Base-by-base conservation (phyloP, 2,888 invertebrate species). In the Amphipoea oculea region DNA sequence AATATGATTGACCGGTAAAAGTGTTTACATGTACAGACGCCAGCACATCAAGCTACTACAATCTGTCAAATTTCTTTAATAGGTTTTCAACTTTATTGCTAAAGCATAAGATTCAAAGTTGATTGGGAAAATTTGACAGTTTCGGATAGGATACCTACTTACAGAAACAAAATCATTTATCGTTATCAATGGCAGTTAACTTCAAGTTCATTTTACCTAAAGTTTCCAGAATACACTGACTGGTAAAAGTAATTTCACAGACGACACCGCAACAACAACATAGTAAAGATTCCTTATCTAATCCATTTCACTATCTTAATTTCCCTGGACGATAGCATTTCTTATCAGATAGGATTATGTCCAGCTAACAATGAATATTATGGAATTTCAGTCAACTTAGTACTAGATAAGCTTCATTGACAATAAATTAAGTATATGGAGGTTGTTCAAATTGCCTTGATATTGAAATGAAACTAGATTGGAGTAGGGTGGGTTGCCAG, bases 231-330 rank as follows among this genome's bases (percentile, higher is more conserved):
- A 40, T 40, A 40, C 23, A 23, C 1, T 11, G 23, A 11, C 57
- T n/a, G 11, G 57, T n/a, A 57, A 57, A 57, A 57, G 23, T 40
- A 45, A 62, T 54, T n/a, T 9, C 3, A 60, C 66, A 67, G 17
- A 11, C 45, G 4, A 67, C 4, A 42, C 66, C 73, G 42, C 20
- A 29, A 14, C 23, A 29, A n/a, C 51, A 42, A 45, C 20, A 23
- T 78, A 68, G 73, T 73, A 29, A 23, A 65, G 1, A 12, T 0
- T 11, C 12, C 9, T 42, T 88, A 88, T 89, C 79, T 89, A 76
- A 89, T 85, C 81, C 81, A n/a, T 67, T 82, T 63, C n/a, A 48
- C 42, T 82, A 74, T 82, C 83, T 67, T 78, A 82, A 86, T 74
- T 86, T 82, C 82, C 57, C 78, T 45, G 65, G 68, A 65, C 42